phyloP scores from a whole-genome alignment of 2,888 invertebrate genomes.

The Drosophila antonietae region DNA sequence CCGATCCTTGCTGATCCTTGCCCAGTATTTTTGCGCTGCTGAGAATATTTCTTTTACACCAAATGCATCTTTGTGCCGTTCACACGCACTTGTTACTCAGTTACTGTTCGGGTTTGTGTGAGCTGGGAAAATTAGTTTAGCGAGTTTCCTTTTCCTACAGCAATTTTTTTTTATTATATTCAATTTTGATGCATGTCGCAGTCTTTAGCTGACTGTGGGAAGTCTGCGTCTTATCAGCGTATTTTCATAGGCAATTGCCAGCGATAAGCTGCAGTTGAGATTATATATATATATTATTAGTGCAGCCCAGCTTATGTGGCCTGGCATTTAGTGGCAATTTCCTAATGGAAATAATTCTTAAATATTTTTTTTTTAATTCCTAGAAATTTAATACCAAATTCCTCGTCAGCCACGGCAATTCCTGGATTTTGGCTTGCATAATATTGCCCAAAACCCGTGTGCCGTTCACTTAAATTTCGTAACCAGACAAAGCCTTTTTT shows the following conservation, averaged over 20 bases:
- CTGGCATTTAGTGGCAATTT: no score
- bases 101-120: slow-evolving; percentile 13
- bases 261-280: slow-evolving; percentile 13
- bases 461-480: slow-evolving; percentile 1
- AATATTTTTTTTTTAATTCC: neutral
- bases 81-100: slow-evolving; percentile 70
- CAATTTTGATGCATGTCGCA: slow-evolving; percentile 37
- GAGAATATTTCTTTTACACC: slow-evolving; percentile 41
- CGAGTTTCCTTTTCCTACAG: slow-evolving; percentile 27
- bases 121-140: slow-evolving; percentile 75
- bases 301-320: slow-evolving; percentile 9
- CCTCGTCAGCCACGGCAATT: neutral
- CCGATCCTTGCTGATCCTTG: slow-evolving; percentile 55
- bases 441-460: slow-evolving; percentile 38
- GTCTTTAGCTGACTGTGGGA: slow-evolving; percentile 20
- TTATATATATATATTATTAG: neutral
- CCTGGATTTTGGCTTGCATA: slow-evolving; percentile 36
- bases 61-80: slow-evolving; percentile 22
- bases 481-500: slow-evolving; percentile 42
- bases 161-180: slow-evolving; percentile 10
- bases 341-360: no score
- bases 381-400: neutral
- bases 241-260: slow-evolving; percentile 16
- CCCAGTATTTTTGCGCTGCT: slow-evolving; percentile 53
- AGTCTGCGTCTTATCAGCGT: slow-evolving; percentile 5